Percentiles rank a stretch among this genome's conserved stretches.
phyloP scores from a whole-genome alignment of 2,888 invertebrate genomes.

The Ennomos erosarius region DNA sequence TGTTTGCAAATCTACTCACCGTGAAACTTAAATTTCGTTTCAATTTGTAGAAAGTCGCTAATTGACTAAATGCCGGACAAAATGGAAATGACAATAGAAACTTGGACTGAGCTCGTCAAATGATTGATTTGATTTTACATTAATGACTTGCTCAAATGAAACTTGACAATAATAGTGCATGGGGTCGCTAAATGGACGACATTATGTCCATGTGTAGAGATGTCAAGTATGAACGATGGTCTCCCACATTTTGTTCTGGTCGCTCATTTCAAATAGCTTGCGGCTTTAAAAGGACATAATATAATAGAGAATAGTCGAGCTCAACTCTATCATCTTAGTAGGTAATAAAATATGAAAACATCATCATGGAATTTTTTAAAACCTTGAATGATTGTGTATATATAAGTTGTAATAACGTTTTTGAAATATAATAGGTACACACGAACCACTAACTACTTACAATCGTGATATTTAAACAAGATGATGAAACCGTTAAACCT shows the following conservation, averaged over 20 bases:
- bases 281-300: conserved; percentile 54
- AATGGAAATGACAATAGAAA: conserved; percentile 56
- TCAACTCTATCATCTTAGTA: conserved; percentile 38
- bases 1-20: conserved; percentile 74
- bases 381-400: conserved; percentile 49
- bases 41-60: conserved; percentile 75
- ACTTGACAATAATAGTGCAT: conserved; percentile 66
- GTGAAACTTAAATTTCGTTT: conserved; percentile 59
- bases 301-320: conserved; percentile 45
- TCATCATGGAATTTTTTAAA: conserved; percentile 37
- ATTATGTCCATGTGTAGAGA: conserved; percentile 66
- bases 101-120: conserved; percentile 44
- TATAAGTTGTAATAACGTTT: conserved; percentile 46
- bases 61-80: conserved; percentile 54
- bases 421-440: conserved; percentile 52
- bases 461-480: conserved; percentile 72
- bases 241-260: conserved; percentile 63
- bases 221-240: conserved; percentile 77
- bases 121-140: conserved; percentile 71
- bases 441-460: conserved; percentile 52
- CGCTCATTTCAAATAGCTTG: conserved; percentile 60
- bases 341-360: conserved; percentile 31
- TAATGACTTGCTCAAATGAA: conserved; percentile 65
- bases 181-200: conserved; percentile 73
- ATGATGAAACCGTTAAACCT: conserved; percentile 81